Conservation (phyloP, 1,140 invertebrate genomes). For the Drosophila pallidifrons region DNA sequence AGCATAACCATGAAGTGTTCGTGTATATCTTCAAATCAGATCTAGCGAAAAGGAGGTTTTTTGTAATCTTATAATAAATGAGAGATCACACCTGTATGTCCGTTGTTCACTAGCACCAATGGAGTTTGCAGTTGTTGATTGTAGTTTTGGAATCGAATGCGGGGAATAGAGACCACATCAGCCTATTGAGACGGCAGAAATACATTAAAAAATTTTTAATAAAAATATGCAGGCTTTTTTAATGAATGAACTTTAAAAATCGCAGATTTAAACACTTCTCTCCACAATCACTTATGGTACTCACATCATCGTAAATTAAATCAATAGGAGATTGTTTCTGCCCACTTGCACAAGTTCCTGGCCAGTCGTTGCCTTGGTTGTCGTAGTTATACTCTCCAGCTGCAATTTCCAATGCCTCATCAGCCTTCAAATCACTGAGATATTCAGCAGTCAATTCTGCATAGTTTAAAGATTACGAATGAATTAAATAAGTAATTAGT, state of each 20-base stretch:
- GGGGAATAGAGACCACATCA: slow-evolving; percentile 17
- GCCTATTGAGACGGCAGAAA: slow-evolving; percentile 19
- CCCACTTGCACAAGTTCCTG: slow-evolving; percentile 51
- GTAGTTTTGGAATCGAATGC: slow-evolving; percentile 58
- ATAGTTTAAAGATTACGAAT: neutral
- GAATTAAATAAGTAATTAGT: neutral
- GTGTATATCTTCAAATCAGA: too few species aligned
- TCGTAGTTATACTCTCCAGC: slow-evolving; percentile 68
- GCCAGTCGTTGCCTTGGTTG: slow-evolving; percentile 67
- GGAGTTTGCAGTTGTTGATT: slow-evolving; percentile 49
- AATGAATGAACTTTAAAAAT: too few species aligned
- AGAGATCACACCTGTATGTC: slow-evolving; percentile 58
- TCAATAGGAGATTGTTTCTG: slow-evolving; percentile 56
- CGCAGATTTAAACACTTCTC: too few species aligned
- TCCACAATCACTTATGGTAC: slow-evolving; percentile 13
- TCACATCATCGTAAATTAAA: slow-evolving; percentile 29
- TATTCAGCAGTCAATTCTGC: slow-evolving; percentile 50
- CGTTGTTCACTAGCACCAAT: slow-evolving; percentile 57
- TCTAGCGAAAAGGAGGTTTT: too few species aligned
- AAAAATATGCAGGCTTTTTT: neutral
- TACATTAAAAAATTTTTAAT: too few species aligned
- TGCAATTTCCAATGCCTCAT: slow-evolving; percentile 31
- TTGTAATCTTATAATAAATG: too few species aligned
- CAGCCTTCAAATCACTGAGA: slow-evolving; percentile 35
- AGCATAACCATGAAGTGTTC: too few species aligned